phyloP scores from a whole-genome alignment of 1,140 invertebrate species.

The Solenopsis fugax region DNA sequence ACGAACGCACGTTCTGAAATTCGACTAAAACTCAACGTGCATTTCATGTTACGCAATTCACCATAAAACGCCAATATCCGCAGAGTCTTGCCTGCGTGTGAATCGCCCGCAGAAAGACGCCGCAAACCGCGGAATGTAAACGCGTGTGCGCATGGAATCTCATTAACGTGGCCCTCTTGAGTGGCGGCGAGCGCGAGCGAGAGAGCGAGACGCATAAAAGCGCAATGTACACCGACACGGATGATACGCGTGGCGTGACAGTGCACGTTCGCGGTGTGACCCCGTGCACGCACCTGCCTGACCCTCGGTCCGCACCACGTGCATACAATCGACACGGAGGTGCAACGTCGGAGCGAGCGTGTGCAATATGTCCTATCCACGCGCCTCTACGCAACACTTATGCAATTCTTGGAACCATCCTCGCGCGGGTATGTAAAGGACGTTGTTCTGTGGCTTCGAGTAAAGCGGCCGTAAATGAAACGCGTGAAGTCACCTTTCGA shows the following conservation, averaged over 20 bases:
- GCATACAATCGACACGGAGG: constrained; percentile 30
- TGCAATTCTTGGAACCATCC: constrained; percentile 75
- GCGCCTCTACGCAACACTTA: constrained; percentile 75
- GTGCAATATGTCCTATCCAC: constrained; percentile 76
- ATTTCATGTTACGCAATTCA: constrained; percentile 31
- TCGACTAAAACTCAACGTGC: not conserved
- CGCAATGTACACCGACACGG: constrained; percentile 72
- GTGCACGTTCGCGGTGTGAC: constrained; percentile 77
- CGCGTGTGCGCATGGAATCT: constrained; percentile 69
- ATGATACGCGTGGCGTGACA: constrained; percentile 74
- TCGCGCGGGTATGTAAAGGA: constrained; percentile 56
- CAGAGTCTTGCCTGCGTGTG: constrained; percentile 1
- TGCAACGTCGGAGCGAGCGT: constrained; percentile 13
- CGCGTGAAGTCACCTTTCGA: constrained; percentile 47
- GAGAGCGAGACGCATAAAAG: constrained; percentile 69
- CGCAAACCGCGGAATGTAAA: constrained; percentile 47
- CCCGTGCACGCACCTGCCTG: constrained; percentile 82
- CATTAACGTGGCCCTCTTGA: constrained; percentile 66
- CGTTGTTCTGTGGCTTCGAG: constrained; percentile 28
- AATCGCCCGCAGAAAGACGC: constrained; percentile 28
- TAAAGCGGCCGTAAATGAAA: constrained; percentile 59
- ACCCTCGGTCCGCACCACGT: constrained; percentile 75
- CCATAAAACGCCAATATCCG: not conserved
- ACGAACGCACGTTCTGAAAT: not conserved
- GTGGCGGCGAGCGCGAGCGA: constrained; percentile 53